Evolutionary conservation across 2,113 vertebrate genomes (phyloP).

Genomic region (Psittacara wagleri): DNA sequence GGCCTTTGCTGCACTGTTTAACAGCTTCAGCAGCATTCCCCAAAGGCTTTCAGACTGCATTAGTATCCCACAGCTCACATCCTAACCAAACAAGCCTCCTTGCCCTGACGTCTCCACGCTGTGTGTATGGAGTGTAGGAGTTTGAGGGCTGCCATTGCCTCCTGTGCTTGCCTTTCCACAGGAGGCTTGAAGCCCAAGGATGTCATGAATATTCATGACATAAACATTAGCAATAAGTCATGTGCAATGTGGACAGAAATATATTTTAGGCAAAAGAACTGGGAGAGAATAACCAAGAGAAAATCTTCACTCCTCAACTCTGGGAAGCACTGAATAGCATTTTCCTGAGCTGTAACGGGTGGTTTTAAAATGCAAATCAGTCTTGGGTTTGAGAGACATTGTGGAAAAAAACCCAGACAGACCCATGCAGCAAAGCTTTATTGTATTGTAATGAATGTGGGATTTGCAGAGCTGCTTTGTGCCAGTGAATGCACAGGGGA

Average conservation of each 20-base stretch:
- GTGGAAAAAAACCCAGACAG: not conserved
- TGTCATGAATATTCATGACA: slow-evolving; percentile 29
- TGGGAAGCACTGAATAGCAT: not conserved
- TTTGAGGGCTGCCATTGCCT: not conserved
- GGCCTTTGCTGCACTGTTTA: not conserved
- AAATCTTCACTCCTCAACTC: not conserved
- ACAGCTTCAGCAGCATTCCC: not conserved
- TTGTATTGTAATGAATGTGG: not conserved
- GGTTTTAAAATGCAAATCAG: slow-evolving; percentile 54
- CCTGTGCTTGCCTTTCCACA: not conserved
- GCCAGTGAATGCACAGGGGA: not conserved
- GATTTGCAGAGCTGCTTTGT: not conserved
- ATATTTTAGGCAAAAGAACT: not conserved
- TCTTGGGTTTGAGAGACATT: not conserved
- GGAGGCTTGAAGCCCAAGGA: not conserved
- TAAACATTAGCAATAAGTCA: slow-evolving; percentile 16
- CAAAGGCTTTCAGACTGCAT: not conserved
- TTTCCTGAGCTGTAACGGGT: slow-evolving; percentile 12
- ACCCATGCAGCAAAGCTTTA: slow-evolving; percentile 16
- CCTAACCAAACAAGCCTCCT: not conserved
- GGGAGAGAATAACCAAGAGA: not conserved
- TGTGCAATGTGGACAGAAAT: slow-evolving; percentile 2
- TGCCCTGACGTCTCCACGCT: not conserved
- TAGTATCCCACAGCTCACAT: not conserved
- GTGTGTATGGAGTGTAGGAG: not conserved